Evolutionary conservation across 1,140 invertebrate species (phyloP).

Genomic region (Aricia agestis): DNA sequence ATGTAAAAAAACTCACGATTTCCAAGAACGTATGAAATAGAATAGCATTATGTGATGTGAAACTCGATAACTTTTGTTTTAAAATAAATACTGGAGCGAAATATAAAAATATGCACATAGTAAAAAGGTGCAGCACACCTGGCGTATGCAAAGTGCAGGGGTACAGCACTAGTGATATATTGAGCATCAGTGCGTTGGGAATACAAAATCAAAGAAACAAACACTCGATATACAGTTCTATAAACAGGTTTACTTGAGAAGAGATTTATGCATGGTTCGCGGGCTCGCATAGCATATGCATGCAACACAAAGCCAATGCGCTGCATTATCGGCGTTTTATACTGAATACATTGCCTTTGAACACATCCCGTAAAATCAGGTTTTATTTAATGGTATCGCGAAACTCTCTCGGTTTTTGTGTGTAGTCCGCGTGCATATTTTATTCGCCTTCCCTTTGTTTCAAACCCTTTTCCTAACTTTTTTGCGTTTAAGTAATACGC

Average conservation of each 20-base stretch:
- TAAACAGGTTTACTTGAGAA: slow-evolving; percentile 31
- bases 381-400: slow-evolving; percentile 22
- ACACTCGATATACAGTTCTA: slow-evolving; percentile 27
- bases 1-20: too few species aligned
- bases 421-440: not conserved
- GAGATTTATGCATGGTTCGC: slow-evolving; percentile 34
- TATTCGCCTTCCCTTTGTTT: not conserved
- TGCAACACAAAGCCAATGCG: slow-evolving; percentile 23
- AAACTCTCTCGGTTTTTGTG: slow-evolving; percentile 16
- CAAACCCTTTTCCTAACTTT: not conserved
- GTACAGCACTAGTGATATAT: slow-evolving; percentile 4
- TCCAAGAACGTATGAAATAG: not conserved
- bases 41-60: not conserved
- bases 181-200: slow-evolving; percentile 19
- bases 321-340: slow-evolving; percentile 21
- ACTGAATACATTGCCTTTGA: slow-evolving; percentile 24
- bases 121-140: slow-evolving; percentile 1
- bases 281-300: slow-evolving; percentile 21
- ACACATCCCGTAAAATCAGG: slow-evolving; percentile 19
- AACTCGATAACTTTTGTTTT: not conserved
- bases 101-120: slow-evolving; percentile 8
- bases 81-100: not conserved
- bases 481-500: not conserved
- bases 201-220: slow-evolving; percentile 28
- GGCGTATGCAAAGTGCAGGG: slow-evolving; percentile 9